phyloP scores from a whole-genome alignment of 1,140 invertebrate species.

The Nymphalis io region DNA sequence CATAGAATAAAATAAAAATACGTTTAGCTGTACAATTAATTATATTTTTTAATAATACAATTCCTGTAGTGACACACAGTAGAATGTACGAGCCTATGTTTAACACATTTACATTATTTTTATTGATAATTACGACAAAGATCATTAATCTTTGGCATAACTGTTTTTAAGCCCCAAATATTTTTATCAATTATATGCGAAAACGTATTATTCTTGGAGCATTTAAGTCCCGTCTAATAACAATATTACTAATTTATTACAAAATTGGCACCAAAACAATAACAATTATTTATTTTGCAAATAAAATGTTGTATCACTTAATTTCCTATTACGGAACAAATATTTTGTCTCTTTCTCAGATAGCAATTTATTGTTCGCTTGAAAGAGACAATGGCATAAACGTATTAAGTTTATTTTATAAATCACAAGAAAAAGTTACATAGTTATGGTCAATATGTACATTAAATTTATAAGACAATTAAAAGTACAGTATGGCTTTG shows the following conservation, averaged over 20 bases:
- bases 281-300: neutral
- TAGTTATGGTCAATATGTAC: neutral
- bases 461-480: neutral
- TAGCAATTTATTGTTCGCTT: neutral
- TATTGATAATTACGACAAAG: slow-evolving; percentile 44
- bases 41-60: slow-evolving; percentile 58
- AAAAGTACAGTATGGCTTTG: neutral
- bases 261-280: neutral
- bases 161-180: slow-evolving; percentile 2
- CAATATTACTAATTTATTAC: neutral
- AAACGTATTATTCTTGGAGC: neutral
- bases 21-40: slow-evolving; percentile 37
- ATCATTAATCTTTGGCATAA: slow-evolving; percentile 57
- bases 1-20: slow-evolving; percentile 23
- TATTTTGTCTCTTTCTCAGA: neutral
- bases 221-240: neutral
- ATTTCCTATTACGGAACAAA: neutral
- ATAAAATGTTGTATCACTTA: neutral
- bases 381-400: neutral
- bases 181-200: slow-evolving; percentile 1
- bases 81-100: slow-evolving; percentile 30
- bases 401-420: neutral
- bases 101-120: slow-evolving; percentile 31
- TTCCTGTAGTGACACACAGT: slow-evolving; percentile 54
- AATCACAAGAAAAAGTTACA: slow-evolving; percentile 1